Percentiles rank a stretch among this genome's conserved stretches.
Evolutionary conservation across 2,113 vertebrate genomes (phyloP).

Genomic region (Reinhardtius hippoglossoides): DNA sequence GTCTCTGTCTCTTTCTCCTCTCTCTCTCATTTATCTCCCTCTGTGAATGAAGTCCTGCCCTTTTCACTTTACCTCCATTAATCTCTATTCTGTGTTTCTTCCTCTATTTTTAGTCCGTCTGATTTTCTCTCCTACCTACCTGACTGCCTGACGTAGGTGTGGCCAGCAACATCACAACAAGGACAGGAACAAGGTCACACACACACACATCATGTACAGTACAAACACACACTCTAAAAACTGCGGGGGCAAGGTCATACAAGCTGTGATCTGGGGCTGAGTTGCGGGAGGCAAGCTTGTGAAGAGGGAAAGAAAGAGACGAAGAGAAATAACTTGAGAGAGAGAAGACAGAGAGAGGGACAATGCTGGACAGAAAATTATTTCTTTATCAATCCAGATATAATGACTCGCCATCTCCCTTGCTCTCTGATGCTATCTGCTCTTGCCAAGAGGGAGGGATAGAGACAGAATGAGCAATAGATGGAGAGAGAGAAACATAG

Average conservation of each 20-base stretch:
- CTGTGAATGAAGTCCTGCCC: neutral
- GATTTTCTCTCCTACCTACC: conserved; percentile 33
- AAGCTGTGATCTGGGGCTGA: conserved; percentile 44
- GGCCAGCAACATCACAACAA: conserved; percentile 41
- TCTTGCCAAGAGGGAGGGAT: conserved; percentile 18
- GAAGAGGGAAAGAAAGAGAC: conserved; percentile 26
- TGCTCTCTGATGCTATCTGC: conserved; percentile 45
- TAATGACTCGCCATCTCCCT: conserved; percentile 22
- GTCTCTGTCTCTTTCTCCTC: neutral
- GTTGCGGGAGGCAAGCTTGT: conserved; percentile 21
- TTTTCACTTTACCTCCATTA: conserved; percentile 9
- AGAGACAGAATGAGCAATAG: conserved; percentile 22
- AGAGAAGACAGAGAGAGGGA: conserved; percentile 26
- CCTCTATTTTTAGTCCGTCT: neutral
- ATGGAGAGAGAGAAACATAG: conserved; percentile 5
- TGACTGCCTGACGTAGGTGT: conserved; percentile 50
- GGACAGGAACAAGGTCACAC: conserved; percentile 49
- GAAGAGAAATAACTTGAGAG: conserved; percentile 29
- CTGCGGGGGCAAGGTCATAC: conserved; percentile 66
- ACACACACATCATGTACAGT: conserved; percentile 12
- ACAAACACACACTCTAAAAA: neutral
- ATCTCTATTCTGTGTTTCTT: conserved; percentile 10
- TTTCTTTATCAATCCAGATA: conserved; percentile 32
- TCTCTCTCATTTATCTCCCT: conserved; percentile 20
- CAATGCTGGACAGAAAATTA: conserved; percentile 37